A percentile compares a stretch with the other conserved stretches of the same genome.
phyloP scores from a whole-genome alignment of 2,797 vertebrate genomes.

The Rachycentron canadum region DNA sequence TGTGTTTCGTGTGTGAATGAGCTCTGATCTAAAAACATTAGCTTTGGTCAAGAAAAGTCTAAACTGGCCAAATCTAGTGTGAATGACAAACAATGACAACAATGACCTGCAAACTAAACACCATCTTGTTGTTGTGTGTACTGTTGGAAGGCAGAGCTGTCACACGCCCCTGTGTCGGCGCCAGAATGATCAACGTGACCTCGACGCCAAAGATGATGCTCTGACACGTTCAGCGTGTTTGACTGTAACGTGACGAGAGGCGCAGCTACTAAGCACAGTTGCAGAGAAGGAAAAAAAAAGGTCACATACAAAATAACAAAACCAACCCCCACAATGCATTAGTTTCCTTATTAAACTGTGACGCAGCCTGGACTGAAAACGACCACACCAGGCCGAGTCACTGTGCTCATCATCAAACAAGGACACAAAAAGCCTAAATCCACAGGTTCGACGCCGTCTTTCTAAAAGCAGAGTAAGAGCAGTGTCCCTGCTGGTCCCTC shows the following conservation, averaged over 20 bases:
- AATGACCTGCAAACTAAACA: slow-evolving; percentile 30
- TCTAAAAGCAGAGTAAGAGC: slow-evolving; percentile 37
- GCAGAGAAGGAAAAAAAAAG: slow-evolving; percentile 22
- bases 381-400: slow-evolving; percentile 32
- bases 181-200: not conserved
- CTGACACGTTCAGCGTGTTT: no score
- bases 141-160: slow-evolving; percentile 48
- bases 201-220: slow-evolving; percentile 5
- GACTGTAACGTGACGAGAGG: slow-evolving; percentile 7
- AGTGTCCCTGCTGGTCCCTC: slow-evolving; percentile 50
- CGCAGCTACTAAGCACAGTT: slow-evolving; percentile 13
- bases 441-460: slow-evolving; percentile 72
- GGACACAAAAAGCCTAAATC: slow-evolving; percentile 53
- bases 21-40: slow-evolving; percentile 17
- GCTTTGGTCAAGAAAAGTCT: slow-evolving; percentile 13
- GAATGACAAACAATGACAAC: slow-evolving; percentile 15
- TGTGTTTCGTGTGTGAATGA: no score
- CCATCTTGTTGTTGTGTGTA: slow-evolving; percentile 12
- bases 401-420: slow-evolving; percentile 31
- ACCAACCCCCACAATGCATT: not conserved
- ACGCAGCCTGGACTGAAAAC: slow-evolving; percentile 30
- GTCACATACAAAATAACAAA: slow-evolving; percentile 44
- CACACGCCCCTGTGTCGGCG: slow-evolving; percentile 1
- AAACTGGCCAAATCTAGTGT: slow-evolving; percentile 20
- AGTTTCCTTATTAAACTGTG: slow-evolving; percentile 34